Evolutionary conservation across 2,113 vertebrate genomes (phyloP).

Genomic region (Benitochromis conjunctus): DNA sequence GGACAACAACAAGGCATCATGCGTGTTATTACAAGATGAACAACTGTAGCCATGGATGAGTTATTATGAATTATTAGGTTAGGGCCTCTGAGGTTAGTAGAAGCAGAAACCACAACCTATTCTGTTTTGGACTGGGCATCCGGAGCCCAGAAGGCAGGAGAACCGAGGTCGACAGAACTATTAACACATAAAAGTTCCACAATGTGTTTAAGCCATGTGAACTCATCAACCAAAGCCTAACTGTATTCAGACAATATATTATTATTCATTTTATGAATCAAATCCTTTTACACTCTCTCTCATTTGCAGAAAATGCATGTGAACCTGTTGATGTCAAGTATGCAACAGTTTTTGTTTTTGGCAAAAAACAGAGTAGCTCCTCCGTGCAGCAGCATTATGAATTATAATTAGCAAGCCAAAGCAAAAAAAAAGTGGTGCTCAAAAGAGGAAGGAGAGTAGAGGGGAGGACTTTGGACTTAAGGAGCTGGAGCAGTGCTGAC

Average conservation of each 20-base stretch:
- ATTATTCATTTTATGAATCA: background rate
- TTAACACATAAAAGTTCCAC: accelerated
- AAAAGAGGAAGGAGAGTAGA: background rate
- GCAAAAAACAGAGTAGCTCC: background rate
- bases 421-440: background rate
- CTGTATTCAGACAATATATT: background rate
- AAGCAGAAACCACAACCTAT: background rate
- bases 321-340: background rate
- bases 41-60: background rate
- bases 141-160: background rate
- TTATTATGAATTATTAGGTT: background rate
- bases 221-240: background rate
- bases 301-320: background rate
- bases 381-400: background rate
- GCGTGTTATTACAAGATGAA: background rate
- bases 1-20: background rate
- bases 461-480: background rate
- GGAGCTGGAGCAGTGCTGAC: background rate
- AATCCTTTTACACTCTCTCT: background rate
- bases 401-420: background rate
- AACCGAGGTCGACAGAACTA: accelerated
- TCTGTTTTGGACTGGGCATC: background rate
- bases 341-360: background rate
- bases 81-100: background rate
- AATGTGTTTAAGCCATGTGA: background rate